Conservation (phyloP, 2,113 vertebrate species). For the Aythya baeri region DNA sequence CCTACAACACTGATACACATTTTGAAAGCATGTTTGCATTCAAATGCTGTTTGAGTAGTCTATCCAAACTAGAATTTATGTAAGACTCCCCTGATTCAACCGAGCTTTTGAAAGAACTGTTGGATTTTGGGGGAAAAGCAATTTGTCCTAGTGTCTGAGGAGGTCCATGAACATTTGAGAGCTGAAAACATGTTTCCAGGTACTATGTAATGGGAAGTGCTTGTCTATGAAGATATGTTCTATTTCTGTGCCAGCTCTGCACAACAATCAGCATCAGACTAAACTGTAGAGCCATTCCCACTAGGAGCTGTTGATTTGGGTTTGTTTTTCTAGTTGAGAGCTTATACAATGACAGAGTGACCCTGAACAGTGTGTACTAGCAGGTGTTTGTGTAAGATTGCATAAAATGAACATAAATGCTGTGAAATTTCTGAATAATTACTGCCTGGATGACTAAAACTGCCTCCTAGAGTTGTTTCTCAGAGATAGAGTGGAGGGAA, state of each 20-base stretch:
- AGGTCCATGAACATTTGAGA: background rate
- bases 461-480: conserved; percentile 32
- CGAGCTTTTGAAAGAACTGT: background rate
- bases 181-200: background rate
- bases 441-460: conserved; percentile 45
- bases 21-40: background rate
- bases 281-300: background rate
- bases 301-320: background rate
- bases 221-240: background rate
- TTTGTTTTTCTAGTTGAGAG: conserved; percentile 23
- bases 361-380: conserved; percentile 28
- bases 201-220: background rate
- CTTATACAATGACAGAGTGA: conserved; percentile 48
- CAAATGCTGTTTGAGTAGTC: background rate
- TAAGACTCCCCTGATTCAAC: background rate
- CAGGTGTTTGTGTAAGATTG: conserved; percentile 46
- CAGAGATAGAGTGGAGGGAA: background rate
- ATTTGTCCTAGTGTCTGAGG: background rate
- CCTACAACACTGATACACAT: background rate
- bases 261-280: background rate
- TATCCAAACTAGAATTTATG: background rate
- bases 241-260: background rate
- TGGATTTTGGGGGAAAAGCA: background rate
- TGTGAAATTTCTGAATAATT: conserved; percentile 62
- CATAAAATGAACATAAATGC: conserved; percentile 60